Conservation (phyloP, 2,797 vertebrate species). For the Darevskia mixta region DNA sequence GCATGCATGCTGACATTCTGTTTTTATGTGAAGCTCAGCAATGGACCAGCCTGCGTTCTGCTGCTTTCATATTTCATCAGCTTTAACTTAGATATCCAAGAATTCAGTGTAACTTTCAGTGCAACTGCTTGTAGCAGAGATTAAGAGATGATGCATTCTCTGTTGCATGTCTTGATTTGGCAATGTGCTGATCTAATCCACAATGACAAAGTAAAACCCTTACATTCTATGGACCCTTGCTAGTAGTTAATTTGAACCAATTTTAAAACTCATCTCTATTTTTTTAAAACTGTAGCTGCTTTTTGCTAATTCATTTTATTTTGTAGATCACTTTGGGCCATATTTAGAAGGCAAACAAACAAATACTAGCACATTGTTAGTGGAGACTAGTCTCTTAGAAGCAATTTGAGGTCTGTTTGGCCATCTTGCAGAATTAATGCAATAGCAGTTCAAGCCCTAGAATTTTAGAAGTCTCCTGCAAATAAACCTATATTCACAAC, state of each 20-base stretch:
- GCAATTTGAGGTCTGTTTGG: not conserved
- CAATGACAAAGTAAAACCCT: conserved; percentile 28
- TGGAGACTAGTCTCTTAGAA: not conserved
- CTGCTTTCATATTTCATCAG: conserved; percentile 54
- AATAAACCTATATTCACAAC: not conserved
- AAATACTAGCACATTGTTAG: not conserved
- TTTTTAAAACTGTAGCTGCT: too few relatives aligned
- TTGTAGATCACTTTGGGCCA: too few relatives aligned
- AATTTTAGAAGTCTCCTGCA: not conserved
- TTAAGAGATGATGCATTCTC: conserved; percentile 34
- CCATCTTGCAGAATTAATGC: not conserved
- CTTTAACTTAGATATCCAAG: conserved; percentile 47
- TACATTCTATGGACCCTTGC: not conserved
- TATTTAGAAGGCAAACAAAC: too few relatives aligned
- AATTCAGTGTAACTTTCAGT: conserved; percentile 42
- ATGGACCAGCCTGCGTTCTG: conserved; percentile 54
- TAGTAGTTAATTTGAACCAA: conserved; percentile 4
- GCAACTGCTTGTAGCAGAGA: conserved; percentile 30
- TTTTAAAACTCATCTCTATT: not conserved
- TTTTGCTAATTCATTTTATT: too few relatives aligned
- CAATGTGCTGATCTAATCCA: conserved; percentile 64
- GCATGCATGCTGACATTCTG: conserved; percentile 56
- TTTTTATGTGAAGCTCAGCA: conserved; percentile 51
- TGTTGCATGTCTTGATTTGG: conserved; percentile 64
- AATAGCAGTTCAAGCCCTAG: not conserved